These are phyloP conservation scores for Phyllotis vaccarum DNA, from an alignment of 2,797 vertebrate genomes.

Conservation along the genomic window DNA sequence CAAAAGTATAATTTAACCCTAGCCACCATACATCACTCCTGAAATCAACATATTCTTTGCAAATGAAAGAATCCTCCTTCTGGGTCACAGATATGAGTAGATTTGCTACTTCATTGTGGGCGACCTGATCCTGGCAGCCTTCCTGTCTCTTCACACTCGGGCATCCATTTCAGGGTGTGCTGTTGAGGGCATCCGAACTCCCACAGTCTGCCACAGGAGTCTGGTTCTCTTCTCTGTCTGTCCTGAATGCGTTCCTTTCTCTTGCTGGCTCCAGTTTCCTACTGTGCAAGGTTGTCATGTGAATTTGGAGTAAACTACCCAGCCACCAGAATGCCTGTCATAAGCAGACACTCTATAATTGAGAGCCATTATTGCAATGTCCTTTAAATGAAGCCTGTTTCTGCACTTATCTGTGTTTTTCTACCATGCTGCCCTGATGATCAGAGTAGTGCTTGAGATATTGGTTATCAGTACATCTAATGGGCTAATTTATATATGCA, in stretches of 20 bases:
- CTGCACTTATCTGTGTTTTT: conserved; percentile 22
- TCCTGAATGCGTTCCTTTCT: neutral
- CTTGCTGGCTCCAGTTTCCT: neutral
- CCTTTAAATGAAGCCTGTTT: conserved; percentile 11
- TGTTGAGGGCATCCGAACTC: neutral
- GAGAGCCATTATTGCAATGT: neutral
- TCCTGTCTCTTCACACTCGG: neutral
- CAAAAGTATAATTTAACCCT: neutral
- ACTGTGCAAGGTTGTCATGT: neutral
- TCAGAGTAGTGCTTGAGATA: conserved; percentile 39
- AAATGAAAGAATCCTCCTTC: neutral
- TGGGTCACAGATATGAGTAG: neutral
- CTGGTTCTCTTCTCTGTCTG: neutral
- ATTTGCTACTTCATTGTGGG: too few relatives aligned
- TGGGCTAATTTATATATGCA: conserved; percentile 45
- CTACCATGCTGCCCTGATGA: neutral
- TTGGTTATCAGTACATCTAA: conserved; percentile 32
- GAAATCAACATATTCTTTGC: neutral
- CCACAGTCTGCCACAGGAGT: neutral
- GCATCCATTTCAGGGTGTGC: neutral
- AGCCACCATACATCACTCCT: neutral
- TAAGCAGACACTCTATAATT: neutral
- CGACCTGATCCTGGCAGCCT: neutral
- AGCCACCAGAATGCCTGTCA: neutral
- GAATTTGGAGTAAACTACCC: neutral